Percentiles rank a stretch among this genome's conserved stretches.
These are phyloP conservation scores for Phrynocephalus vlangalii DNA, from an alignment of 2,797 vertebrate genomes.

Conservation along the genomic window DNA sequence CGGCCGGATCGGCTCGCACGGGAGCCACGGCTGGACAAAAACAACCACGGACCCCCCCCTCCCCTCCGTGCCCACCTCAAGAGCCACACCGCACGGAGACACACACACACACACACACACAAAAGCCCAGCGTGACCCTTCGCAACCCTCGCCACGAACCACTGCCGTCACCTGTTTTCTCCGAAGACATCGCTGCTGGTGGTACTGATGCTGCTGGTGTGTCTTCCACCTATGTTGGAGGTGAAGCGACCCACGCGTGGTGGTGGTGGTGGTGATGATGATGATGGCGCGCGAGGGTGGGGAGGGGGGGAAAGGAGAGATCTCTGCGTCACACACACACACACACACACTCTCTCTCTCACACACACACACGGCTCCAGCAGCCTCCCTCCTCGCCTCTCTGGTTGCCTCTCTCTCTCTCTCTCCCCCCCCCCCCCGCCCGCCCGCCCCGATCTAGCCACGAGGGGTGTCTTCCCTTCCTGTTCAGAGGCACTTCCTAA, in stretches of 20 bases:
- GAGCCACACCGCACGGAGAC: too few species aligned
- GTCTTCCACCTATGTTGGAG: neutral
- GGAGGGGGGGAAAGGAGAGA: constrained; percentile 7
- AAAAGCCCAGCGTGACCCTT: neutral
- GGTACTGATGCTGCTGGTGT: neutral
- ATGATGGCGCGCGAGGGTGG: neutral
- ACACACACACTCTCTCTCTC: neutral
- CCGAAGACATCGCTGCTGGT: constrained; percentile 28
- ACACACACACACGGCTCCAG: too few species aligned
- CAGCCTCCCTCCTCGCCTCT: constrained; percentile 46
- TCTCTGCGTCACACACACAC: constrained; percentile 17
- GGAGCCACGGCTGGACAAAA: neutral
- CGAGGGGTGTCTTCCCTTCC: neutral
- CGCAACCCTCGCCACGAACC: neutral
- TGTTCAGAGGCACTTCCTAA: constrained; percentile 1
- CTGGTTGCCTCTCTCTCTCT: neutral
- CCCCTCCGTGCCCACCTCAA: neutral
- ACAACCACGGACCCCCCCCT: neutral
- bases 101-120: too few species aligned
- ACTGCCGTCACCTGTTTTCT: constrained; percentile 36
- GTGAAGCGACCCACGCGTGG: neutral
- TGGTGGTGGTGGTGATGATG: too few species aligned
- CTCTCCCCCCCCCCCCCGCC: constrained; percentile 12
- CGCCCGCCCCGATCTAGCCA: constrained; percentile 11
- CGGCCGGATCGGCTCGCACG: too few species aligned